phyloP scores from a whole-genome alignment of 2,888 invertebrate species.

The Pycnomerus fuliginosus region DNA sequence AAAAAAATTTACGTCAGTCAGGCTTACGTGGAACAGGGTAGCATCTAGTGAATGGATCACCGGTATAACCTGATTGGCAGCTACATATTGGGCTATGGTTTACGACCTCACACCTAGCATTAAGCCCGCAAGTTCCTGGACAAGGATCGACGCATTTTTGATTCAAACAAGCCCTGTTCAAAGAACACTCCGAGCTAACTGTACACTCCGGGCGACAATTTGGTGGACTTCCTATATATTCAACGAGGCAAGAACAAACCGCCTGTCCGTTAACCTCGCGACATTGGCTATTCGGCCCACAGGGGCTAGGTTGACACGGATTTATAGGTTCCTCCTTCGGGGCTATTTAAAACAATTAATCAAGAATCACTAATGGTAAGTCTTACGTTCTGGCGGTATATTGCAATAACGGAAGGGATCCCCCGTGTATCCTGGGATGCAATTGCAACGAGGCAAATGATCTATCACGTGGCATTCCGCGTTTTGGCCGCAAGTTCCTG shows the following conservation, averaged over 20 bases:
- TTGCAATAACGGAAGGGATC: conserved; percentile 56
- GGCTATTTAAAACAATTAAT: not conserved
- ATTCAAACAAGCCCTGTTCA: conserved; percentile 59
- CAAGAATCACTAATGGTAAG: not conserved
- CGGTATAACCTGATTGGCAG: conserved; percentile 57
- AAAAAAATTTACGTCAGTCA: not conserved
- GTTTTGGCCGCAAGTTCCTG: conserved; percentile 74
- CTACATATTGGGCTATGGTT: conserved; percentile 62
- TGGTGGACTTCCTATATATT: conserved; percentile 55
- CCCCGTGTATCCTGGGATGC: conserved; percentile 64
- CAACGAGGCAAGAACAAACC: conserved; percentile 55
- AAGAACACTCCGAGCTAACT: conserved; percentile 57
- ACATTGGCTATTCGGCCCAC: conserved; percentile 56
- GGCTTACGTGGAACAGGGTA: conserved; percentile 56
- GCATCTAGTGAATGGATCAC: conserved; percentile 69
- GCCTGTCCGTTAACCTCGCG: conserved; percentile 62
- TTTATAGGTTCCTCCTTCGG: conserved; percentile 47
- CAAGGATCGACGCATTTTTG: conserved; percentile 65
- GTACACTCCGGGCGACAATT: conserved; percentile 59
- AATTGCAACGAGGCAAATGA: conserved; percentile 70
- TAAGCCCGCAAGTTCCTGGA: conserved; percentile 58
- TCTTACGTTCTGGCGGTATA: conserved; percentile 46
- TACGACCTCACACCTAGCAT: conserved; percentile 59
- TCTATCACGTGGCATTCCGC: conserved; percentile 74
- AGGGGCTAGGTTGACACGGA: conserved; percentile 70